These are phyloP conservation scores for Misgurnus mizolepis DNA, from an alignment of 2,113 vertebrate genomes.

Conservation along the genomic window DNA sequence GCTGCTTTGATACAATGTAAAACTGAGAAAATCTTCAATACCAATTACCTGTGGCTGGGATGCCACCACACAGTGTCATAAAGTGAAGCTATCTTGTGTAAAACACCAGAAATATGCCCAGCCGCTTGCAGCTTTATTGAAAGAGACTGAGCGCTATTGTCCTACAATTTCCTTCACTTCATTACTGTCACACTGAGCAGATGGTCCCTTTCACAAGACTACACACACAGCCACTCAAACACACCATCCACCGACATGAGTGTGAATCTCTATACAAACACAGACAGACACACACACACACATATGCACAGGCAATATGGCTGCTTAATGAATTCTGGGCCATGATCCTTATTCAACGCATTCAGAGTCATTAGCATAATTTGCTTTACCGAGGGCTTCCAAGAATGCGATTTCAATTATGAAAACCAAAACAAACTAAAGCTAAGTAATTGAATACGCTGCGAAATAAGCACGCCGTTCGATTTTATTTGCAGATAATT, in stretches of 20 bases:
- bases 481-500: conserved; percentile 64
- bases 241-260: conserved; percentile 4
- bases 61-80: conserved; percentile 48
- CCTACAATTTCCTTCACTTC: conserved; percentile 78
- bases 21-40: too few relatives aligned
- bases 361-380: conserved; percentile 66
- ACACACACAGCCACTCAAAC: conserved; percentile 44
- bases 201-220: conserved; percentile 78
- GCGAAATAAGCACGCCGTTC: conserved; percentile 69
- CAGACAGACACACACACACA: neutral
- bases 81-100: conserved; percentile 69
- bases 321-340: conserved; percentile 70
- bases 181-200: conserved; percentile 82
- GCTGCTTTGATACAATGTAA: too few relatives aligned
- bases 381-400: conserved; percentile 72
- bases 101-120: conserved; percentile 72
- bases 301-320: conserved; percentile 49
- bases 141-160: conserved; percentile 72
- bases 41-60: conserved; percentile 49
- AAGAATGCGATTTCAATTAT: conserved; percentile 69
- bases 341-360: conserved; percentile 65
- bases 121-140: conserved; percentile 76
- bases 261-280: conserved; percentile 6
- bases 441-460: conserved; percentile 70
- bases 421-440: conserved; percentile 73